Conservation (phyloP, 2,797 vertebrate genomes). For the Remorina albescens region DNA sequence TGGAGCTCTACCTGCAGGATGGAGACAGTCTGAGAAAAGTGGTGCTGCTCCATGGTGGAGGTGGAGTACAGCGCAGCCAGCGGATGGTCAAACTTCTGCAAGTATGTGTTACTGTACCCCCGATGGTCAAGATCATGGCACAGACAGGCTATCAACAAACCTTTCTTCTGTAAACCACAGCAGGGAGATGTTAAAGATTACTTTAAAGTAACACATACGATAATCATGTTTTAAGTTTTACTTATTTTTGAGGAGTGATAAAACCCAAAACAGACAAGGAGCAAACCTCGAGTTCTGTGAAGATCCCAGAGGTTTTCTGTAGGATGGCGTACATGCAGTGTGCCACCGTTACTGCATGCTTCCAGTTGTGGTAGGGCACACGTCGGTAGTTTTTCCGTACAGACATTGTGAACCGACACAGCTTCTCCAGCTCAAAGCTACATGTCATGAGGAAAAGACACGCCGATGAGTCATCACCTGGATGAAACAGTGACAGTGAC, state of each 20-base stretch:
- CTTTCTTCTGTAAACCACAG: constrained; percentile 88
- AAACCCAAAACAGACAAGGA: constrained; percentile 14
- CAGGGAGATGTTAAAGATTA: neutral
- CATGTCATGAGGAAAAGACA: neutral
- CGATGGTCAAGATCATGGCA: constrained; percentile 99
- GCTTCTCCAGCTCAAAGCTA: constrained; percentile 97
- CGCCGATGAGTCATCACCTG: neutral
- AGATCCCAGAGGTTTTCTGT: constrained; percentile 90
- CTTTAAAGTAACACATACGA: constrained; percentile 1
- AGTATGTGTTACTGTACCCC: constrained; percentile 96
- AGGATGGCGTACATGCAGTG: constrained; percentile 99
- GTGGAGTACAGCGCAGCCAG: constrained; percentile 97
- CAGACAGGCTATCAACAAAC: constrained; percentile 96
- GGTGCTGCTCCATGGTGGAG: constrained; percentile 99
- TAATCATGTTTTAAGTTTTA: neutral
- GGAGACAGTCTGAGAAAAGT: constrained; percentile 98
- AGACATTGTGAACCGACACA: constrained; percentile 98
- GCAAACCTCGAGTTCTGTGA: constrained; percentile 96
- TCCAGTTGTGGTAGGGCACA: constrained; percentile 99
- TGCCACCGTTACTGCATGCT: constrained; percentile 95
- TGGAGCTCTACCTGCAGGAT: constrained; percentile 95
- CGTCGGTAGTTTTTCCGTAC: constrained; percentile 98
- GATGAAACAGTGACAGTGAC: neutral
- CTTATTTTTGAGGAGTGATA: neutral
- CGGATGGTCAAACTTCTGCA: constrained; percentile 99